Conservation (phyloP, 2,797 vertebrate genomes). For the Sebastes vulpes region DNA sequence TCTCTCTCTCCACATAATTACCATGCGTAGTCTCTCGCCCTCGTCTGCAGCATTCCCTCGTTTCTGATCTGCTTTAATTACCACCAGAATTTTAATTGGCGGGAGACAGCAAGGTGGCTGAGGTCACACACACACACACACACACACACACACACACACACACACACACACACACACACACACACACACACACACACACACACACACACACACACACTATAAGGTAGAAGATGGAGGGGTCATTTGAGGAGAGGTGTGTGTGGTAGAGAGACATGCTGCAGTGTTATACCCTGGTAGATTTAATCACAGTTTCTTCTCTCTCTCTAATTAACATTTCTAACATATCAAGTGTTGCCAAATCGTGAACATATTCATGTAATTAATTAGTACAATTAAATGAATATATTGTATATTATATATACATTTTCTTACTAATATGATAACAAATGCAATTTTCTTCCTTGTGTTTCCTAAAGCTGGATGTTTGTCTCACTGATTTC, state of each 20-base stretch:
- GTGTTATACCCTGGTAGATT: slow-evolving; percentile 2
- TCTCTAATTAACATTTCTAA: not conserved
- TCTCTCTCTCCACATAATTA: slow-evolving; percentile 72
- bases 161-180: slow-evolving; percentile 47
- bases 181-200: slow-evolving; percentile 42
- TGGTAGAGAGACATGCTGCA: not conserved
- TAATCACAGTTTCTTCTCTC: slow-evolving; percentile 3
- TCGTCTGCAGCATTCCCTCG: slow-evolving; percentile 78
- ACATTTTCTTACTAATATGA: too few relatives aligned
- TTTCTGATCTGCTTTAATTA: slow-evolving; percentile 87
- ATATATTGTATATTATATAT: too few relatives aligned
- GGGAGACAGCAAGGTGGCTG: slow-evolving; percentile 80
- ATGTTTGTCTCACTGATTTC: not conserved
- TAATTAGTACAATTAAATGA: not conserved
- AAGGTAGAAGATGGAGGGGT: slow-evolving; percentile 39
- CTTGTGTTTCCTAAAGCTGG: not conserved
- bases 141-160: slow-evolving; percentile 59
- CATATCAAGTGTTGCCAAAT: not conserved
- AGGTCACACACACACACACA: slow-evolving; percentile 70
- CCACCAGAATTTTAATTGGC: slow-evolving; percentile 86
- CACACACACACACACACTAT: slow-evolving; percentile 4
- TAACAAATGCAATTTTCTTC: not conserved
- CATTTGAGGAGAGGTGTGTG: slow-evolving; percentile 36
- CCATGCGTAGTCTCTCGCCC: slow-evolving; percentile 79
- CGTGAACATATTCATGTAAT: not conserved